Evolutionary conservation across 2,888 invertebrate genomes (phyloP), one percentile per base, ranked within the genome.

Genomic region (Drosophila longiperda): DNA sequence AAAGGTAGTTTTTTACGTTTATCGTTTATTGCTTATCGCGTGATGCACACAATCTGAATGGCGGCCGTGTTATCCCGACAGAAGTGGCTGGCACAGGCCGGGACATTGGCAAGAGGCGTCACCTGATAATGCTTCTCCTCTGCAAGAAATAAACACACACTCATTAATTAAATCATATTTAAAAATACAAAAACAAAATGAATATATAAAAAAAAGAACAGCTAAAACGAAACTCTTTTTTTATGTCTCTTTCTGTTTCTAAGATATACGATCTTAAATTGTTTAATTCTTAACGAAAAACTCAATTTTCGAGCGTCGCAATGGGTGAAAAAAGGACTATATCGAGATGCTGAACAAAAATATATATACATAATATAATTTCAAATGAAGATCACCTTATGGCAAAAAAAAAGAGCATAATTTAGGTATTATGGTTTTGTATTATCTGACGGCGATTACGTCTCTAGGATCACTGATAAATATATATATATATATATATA

Each of bases 31-130:
- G 86, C 36, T 54, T 75, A 61, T 29, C 29, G 29, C 29, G 29
- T 5, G 29, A 85, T 88, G 61, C 70, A 61, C 40, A 85, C 83
- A 48, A 85, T 88, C 45, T 86, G 88, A 26, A 85, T 83, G 68
- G 88, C 85, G 8, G 85, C 88, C 36, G 88, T 88, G 54, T 53
- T 58, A 66, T 85, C 88, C 33, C 85, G 86, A 70, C 85, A 85
- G 38, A 85, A 85, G 52, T 75, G 88, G 45, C 85, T 85, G 32
- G 75, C 59, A 48, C 72, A 73, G n/a, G 82, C 66, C 0, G 88
- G 75, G 20, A 88, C 80, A 73, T 88, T 85, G 58, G 75, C 80
- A 42, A 86, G 86, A n/a, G 86, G 88, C 53, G 73, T 84, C 42
- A 81, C 75, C 69, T 66, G 63, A 62, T 81, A 89, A 3, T 61